These are phyloP conservation scores for Chorisops tibialis DNA, from an alignment of 2,888 invertebrate species.

Conservation along the genomic window DNA sequence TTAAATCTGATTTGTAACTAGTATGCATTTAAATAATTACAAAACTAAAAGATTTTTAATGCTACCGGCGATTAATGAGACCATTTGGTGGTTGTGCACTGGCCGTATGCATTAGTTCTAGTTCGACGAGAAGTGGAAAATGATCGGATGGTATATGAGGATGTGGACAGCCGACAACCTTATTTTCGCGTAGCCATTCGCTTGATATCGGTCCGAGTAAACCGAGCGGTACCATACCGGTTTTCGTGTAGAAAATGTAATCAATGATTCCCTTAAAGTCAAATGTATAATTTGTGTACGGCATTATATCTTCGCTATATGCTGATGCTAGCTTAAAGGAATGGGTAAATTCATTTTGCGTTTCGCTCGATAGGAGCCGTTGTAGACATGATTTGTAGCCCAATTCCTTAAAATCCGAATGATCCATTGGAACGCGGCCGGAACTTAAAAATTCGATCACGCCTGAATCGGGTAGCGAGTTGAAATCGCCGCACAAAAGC, in stretches of 20 bases:
- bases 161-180: slow-evolving; percentile 96
- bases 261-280: slow-evolving; percentile 99
- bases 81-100: slow-evolving; percentile 71
- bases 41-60: slow-evolving; percentile 47
- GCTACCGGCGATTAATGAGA: slow-evolving; percentile 81
- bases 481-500: slow-evolving; percentile 95
- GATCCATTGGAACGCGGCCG: slow-evolving; percentile 85
- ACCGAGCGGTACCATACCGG: slow-evolving; percentile 92
- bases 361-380: slow-evolving; percentile 83
- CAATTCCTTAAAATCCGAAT: slow-evolving; percentile 94
- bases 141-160: slow-evolving; percentile 97
- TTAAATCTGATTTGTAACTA: slow-evolving; percentile 10
- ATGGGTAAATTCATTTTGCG: slow-evolving; percentile 87
- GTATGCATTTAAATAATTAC: slow-evolving; percentile 14
- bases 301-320: slow-evolving; percentile 94
- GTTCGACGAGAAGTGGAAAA: slow-evolving; percentile 85
- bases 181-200: slow-evolving; percentile 92
- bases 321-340: slow-evolving; percentile 93
- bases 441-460: slow-evolving; percentile 93
- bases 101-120: slow-evolving; percentile 82
- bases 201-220: slow-evolving; percentile 90
- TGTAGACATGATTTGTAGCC: slow-evolving; percentile 88
- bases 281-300: slow-evolving; percentile 97
- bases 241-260: slow-evolving; percentile 97
- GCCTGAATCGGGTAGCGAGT: slow-evolving; percentile 96